Evolutionary conservation across 2,797 vertebrate genomes (phyloP), one percentile per base, ranked within the genome.

Genomic region (Anomalospiza imberbis): DNA sequence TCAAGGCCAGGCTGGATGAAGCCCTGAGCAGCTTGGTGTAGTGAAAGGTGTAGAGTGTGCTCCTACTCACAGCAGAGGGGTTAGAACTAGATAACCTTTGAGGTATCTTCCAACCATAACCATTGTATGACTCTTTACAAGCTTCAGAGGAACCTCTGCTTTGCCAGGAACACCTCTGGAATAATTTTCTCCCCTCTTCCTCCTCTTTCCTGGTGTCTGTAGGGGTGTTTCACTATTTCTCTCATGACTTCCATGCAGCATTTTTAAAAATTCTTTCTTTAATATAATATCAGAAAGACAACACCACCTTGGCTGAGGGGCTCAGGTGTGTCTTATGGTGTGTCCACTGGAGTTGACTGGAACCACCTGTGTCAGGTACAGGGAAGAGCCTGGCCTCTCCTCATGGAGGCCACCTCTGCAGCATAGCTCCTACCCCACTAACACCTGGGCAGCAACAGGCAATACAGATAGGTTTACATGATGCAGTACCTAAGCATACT

Each of bases 371-470:
- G 11, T 17, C 32, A 36, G 16, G 25, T 16, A 31, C 10, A 38
- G 17, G 15, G 8, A 31, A 86, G 18, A 2, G 57, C 17, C 36
- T 47, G n/a, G 7, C 15, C 17, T 60, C 22, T 72, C 10, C 18
- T 73, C 10, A 26, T 2, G 24, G n/a, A 31, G 5, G 7, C 7
- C 26, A 31, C 3, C 2, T 17, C 12, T 85, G 54, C 31, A 58
- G 31, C 20, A 48, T 1, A 48, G 4, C 1, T 22, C 12, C 3
- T 21, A 22, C 1, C 5, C 1, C 11, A 2, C 4, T 8, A 54
- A 32, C 48, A 31, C 16, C 8, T 53, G 19, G 3, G 3, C 12
- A 29, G 3, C 3, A 2, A 19, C 4, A 15, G 0, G 1, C 12
- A 10, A 17, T 28, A 55, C 5, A 57, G 7, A 15, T 20, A 54